These are phyloP conservation scores for Microcebus murinus DNA, from an alignment of 2,113 vertebrate genomes.

Conservation along the genomic window DNA sequence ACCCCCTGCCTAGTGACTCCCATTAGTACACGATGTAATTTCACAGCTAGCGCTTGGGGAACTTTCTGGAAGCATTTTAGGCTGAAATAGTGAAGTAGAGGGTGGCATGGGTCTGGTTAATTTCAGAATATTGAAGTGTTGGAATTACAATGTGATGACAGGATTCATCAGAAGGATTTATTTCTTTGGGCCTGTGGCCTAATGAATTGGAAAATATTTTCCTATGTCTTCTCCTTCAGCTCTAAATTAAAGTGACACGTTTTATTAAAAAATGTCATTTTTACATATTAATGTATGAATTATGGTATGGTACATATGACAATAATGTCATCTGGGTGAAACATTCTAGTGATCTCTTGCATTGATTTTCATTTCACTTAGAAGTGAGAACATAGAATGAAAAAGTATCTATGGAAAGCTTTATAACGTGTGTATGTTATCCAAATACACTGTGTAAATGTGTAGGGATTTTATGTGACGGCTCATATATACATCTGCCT, in stretches of 20 bases:
- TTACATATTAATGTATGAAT: conserved; percentile 80
- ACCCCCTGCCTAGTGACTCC: conserved; percentile 54
- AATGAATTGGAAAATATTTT: conserved; percentile 89
- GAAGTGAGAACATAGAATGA: conserved; percentile 64
- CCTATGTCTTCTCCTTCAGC: conserved; percentile 80
- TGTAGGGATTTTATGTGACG: conserved; percentile 68
- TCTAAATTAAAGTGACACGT: conserved; percentile 85
- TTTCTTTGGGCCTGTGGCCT: conserved; percentile 83
- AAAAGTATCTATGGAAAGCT: conserved; percentile 75
- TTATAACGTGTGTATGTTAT: conserved; percentile 75
- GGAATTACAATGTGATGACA: conserved; percentile 86
- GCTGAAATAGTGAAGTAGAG: conserved; percentile 71
- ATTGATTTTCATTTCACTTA: conserved; percentile 69
- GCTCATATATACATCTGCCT: conserved; percentile 69
- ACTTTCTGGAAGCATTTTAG: conserved; percentile 76
- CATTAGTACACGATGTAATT: conserved; percentile 57
- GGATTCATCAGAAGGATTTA: conserved; percentile 87
- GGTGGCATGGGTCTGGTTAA: conserved; percentile 83
- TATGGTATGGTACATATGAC: conserved; percentile 77
- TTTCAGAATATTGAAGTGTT: conserved; percentile 85
- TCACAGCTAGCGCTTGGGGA: conserved; percentile 68
- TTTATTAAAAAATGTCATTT: conserved; percentile 84
- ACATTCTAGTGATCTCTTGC: conserved; percentile 65
- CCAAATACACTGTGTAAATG: conserved; percentile 71
- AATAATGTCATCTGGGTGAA: conserved; percentile 75